Conservation (phyloP, 2,888 invertebrate genomes). For the Caradrina clavipalpis region DNA sequence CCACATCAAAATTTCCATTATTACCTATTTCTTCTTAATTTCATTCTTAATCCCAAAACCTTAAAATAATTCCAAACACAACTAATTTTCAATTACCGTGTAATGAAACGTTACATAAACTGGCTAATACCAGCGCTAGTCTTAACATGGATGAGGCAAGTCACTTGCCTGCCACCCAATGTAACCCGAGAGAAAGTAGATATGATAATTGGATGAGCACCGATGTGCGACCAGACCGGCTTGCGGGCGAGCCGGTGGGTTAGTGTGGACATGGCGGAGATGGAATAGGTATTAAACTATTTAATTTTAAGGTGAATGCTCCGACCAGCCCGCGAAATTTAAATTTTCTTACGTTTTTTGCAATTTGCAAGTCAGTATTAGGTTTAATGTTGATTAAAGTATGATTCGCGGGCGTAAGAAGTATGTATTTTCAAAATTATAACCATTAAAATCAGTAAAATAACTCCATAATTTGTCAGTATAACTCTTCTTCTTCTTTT, state of each 20-base stretch:
- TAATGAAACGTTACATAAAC: conserved; percentile 57
- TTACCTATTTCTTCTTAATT: neutral
- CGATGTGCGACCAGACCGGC: conserved; percentile 84
- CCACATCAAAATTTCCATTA: neutral
- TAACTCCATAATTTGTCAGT: no score
- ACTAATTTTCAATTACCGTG: conserved; percentile 56
- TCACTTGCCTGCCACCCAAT: conserved; percentile 66
- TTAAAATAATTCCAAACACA: neutral
- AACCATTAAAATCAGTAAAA: no score
- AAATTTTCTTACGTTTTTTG: no score
- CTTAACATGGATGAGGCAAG: conserved; percentile 61
- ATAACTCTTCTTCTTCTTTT: no score
- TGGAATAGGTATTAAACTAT: no score
- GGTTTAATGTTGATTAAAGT: no score
- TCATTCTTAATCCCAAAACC: neutral
- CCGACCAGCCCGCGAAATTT: no score
- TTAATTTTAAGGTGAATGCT: no score
- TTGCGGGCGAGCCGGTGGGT: conserved; percentile 58
- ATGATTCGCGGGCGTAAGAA: no score
- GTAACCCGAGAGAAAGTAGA: conserved; percentile 86
- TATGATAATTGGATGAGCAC: conserved; percentile 88
- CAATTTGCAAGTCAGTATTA: no score
- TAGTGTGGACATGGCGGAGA: conserved; percentile 69
- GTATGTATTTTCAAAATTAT: no score
- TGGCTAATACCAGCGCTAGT: conserved; percentile 40